Evolutionary conservation across 1,140 invertebrate species (phyloP).

Genomic region (Scaptomyza hsui): DNA sequence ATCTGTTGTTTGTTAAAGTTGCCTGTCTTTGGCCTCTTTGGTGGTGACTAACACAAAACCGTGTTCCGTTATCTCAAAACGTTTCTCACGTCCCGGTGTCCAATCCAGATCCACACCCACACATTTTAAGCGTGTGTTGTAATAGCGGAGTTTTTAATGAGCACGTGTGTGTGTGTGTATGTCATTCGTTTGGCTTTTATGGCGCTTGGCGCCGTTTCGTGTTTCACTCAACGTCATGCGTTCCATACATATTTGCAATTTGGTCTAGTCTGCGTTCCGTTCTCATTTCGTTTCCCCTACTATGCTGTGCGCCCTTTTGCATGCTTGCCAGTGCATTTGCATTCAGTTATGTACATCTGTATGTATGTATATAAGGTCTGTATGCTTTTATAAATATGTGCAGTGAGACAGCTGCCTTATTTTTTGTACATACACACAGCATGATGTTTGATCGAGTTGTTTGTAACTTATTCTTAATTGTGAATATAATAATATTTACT

Average conservation of each 20-base stretch:
- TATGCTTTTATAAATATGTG: conserved; percentile 7
- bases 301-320: conserved; percentile 28
- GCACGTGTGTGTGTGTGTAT: conserved; percentile 24
- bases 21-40: conserved; percentile 21
- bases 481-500: conserved; percentile 7
- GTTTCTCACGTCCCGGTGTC: conserved; percentile 48
- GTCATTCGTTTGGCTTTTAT: conserved; percentile 34
- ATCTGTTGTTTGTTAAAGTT: conserved; percentile 62
- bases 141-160: conserved; percentile 58
- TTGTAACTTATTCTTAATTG: conserved; percentile 13
- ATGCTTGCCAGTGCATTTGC: conserved; percentile 32
- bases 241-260: conserved; percentile 36
- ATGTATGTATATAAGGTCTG: conserved; percentile 12
- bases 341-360: conserved; percentile 14
- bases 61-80: conserved; percentile 54
- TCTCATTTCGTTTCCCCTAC: conserved; percentile 35
- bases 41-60: conserved; percentile 48
- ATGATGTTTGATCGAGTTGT: conserved; percentile 6
- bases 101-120: conserved; percentile 35
- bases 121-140: conserved; percentile 36
- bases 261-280: conserved; percentile 27
- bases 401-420: conserved; percentile 11
- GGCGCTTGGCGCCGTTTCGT: conserved; percentile 51
- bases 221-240: conserved; percentile 36
- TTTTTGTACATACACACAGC: not conserved